Conservation (phyloP, 2,888 invertebrate species). For the Ellobium chinense region DNA sequence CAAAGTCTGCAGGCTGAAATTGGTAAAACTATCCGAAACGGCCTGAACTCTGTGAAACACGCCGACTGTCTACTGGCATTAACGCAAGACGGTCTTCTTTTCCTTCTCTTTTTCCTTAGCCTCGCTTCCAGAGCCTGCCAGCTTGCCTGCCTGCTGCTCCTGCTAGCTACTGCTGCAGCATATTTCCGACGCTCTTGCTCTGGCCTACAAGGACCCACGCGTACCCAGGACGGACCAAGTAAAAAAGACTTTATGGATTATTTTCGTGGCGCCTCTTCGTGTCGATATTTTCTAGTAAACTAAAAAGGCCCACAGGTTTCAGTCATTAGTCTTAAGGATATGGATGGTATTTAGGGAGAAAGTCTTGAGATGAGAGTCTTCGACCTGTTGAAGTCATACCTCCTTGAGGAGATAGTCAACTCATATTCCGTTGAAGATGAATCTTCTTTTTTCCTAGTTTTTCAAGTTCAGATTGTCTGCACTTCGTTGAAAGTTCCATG, state of each 20-base stretch:
- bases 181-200: neutral
- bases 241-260: neutral
- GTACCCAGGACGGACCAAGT: neutral
- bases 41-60: constrained; percentile 18
- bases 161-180: neutral
- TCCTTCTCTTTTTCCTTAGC: constrained; percentile 12
- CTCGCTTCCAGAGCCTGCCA: constrained; percentile 4
- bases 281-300: neutral
- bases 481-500: too few species aligned
- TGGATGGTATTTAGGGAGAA: too few species aligned
- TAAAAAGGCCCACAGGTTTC: neutral
- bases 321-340: neutral
- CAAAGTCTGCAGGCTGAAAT: constrained; percentile 69
- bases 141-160: neutral
- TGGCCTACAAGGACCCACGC: neutral
- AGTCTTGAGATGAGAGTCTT: too few species aligned
- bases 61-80: constrained; percentile 1
- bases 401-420: too few species aligned
- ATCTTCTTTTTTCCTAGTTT: too few species aligned
- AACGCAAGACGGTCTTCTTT: neutral
- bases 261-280: neutral
- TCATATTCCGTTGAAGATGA: too few species aligned
- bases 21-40: constrained; percentile 69
- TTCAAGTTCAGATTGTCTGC: too few species aligned
- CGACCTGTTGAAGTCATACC: too few species aligned